A percentile compares a stretch with the other conserved stretches of the same genome.
phyloP scores from a whole-genome alignment of 2,888 invertebrate genomes.

The Nipponacmea schrenckii region DNA sequence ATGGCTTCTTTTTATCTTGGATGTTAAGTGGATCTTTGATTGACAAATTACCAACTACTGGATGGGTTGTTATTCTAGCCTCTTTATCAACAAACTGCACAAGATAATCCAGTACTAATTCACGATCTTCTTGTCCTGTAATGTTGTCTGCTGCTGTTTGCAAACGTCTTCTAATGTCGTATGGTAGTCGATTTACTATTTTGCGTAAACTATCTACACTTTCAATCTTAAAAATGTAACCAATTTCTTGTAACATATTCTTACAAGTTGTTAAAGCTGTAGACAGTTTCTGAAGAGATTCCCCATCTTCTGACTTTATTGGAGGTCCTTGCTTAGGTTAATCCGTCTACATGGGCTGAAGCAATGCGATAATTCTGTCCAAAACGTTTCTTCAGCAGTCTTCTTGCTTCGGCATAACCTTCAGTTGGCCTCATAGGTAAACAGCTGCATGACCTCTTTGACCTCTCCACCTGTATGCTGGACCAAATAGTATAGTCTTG shows the following conservation, averaged over 20 bases:
- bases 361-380: constrained; percentile 13
- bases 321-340: constrained; percentile 1
- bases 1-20: not conserved
- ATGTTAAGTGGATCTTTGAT: not conserved
- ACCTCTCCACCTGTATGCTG: constrained; percentile 16
- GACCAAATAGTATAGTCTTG: constrained; percentile 10
- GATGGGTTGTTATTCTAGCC: not conserved
- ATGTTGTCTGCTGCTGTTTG: constrained; percentile 13
- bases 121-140: constrained; percentile 9
- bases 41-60: not conserved
- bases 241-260: constrained; percentile 21
- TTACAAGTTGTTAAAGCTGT: constrained; percentile 28
- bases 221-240: constrained; percentile 2
- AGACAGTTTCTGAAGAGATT: constrained; percentile 25
- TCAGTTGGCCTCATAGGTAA: constrained; percentile 6
- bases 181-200: constrained; percentile 24
- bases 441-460: constrained; percentile 12
- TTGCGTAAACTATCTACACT: constrained; percentile 25
- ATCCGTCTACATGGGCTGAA: not conserved
- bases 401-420: constrained; percentile 10
- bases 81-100: not conserved
- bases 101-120: constrained; percentile 6
- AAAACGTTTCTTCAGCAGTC: constrained; percentile 9
- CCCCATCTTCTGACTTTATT: constrained; percentile 17
- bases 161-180: constrained; percentile 25